Conservation (phyloP, 2,113 vertebrate species). For the Nesoenas mayeri region DNA sequence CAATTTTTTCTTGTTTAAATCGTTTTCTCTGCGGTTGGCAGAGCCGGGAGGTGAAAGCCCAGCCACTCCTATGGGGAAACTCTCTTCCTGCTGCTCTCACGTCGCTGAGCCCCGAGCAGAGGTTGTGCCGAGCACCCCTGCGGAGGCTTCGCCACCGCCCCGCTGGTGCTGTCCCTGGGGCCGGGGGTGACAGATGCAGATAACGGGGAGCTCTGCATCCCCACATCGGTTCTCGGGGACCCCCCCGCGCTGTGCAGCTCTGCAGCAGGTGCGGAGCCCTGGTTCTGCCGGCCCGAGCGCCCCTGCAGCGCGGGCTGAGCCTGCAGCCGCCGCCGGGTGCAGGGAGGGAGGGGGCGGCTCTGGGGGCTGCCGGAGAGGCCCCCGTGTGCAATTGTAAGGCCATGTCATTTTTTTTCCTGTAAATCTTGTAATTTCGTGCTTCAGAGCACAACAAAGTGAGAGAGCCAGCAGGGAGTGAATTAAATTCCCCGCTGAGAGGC, state of each 20-base stretch:
- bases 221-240: fast-evolving
- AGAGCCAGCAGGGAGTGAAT: constrained; percentile 64
- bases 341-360: neutral
- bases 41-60: neutral
- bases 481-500: constrained; percentile 67
- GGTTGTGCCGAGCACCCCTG: neutral
- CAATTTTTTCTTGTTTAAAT: neutral
- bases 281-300: neutral
- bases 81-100: neutral
- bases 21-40: neutral
- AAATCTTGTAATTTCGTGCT: constrained; percentile 78
- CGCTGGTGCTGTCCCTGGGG: too few species aligned
- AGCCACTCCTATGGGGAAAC: fast-evolving
- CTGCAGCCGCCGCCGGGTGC: neutral
- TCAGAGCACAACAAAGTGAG: constrained; percentile 75
- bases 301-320: neutral
- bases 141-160: too few species aligned
- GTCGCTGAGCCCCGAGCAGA: neutral
- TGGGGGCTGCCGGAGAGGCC: neutral
- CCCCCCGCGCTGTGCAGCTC: fast-evolving
- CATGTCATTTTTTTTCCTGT: constrained; percentile 27
- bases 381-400: constrained; percentile 21
- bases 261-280: neutral
- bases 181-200: neutral
- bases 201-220: neutral